Base-by-base conservation (phyloP, 2,113 vertebrate genomes). In the Pelobates fuscus region DNA sequence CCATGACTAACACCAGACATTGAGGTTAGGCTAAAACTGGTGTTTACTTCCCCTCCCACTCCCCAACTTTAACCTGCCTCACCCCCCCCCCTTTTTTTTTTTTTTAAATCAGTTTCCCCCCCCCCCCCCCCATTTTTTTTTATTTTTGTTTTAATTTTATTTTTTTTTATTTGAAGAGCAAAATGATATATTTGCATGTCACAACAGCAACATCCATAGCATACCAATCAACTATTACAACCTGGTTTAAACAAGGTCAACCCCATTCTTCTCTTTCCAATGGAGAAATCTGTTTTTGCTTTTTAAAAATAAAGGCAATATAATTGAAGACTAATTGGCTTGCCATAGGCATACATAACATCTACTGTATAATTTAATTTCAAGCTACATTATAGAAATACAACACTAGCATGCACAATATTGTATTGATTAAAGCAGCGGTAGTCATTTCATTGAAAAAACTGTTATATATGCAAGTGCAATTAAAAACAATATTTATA, bases 331-430 rank as follows among this genome's bases (percentile, higher is more conserved):
- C 93, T 94, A 94, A 81, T 94, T 91, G 64, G 64, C 64, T 91
- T 91, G 94, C 93, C 93, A 93, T 96, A 95, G 95, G 94, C 96
- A 96, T 98, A 97, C 95, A 91, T 95, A 96, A 96, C 95, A 95
- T 90, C 94, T 96, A 96, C 92, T 93, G 89, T 91, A 94, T 96
- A 96, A 97, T 96, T 95, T 95, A 95, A 95, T 92, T 86, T 91
- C 93, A 94, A 98, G 95, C 96, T 97, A 98, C 94, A 89, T 91
- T 95, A 96, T 96, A 97, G 95, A 98, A 97, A 96, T 96, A 97
- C 95, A 88, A 97, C 94, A 98, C 95, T 92, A 93, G 95, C 95
- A 98, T 98, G 96, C 95, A 98, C 94, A 94, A 93, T 94, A 96
- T 91, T 93, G 94, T 95, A 94, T 94, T 94, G 92, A 95, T 92